Conservation (phyloP, 2,888 invertebrate species). For the Drosophila algonquin region DNA sequence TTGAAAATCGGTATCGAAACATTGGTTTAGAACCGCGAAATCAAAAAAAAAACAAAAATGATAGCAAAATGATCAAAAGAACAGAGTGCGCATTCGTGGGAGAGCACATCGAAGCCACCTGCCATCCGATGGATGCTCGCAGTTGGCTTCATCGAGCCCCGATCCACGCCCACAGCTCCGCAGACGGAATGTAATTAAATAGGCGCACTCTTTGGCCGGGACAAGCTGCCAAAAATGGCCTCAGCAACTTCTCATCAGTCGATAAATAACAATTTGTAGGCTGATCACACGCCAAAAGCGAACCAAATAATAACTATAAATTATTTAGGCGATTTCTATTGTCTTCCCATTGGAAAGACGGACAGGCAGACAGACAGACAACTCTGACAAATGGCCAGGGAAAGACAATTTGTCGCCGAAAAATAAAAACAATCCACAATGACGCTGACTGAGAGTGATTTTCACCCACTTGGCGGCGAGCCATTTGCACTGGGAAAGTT, state of each 20-base stretch:
- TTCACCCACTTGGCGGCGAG: slow-evolving; percentile 34
- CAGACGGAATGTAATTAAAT: slow-evolving; percentile 10
- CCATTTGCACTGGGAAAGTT: slow-evolving; percentile 34
- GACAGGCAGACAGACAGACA: background rate
- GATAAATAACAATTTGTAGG: slow-evolving; percentile 64
- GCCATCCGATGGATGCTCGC: slow-evolving; percentile 30
- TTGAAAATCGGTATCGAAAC: no score
- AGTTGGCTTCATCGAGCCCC: slow-evolving; percentile 27
- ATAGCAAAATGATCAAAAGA: slow-evolving; percentile 8
- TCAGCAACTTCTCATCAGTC: slow-evolving; percentile 59
- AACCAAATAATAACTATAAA: slow-evolving; percentile 63
- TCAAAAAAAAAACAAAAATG: background rate
- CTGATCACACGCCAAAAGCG: slow-evolving; percentile 56
- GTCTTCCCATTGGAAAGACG: slow-evolving; percentile 34
- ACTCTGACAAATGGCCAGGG: slow-evolving; percentile 47
- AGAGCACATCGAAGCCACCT: slow-evolving; percentile 23
- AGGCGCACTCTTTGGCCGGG: slow-evolving; percentile 43
- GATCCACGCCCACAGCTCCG: slow-evolving; percentile 30
- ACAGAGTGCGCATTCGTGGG: slow-evolving; percentile 14
- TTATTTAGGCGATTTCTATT: slow-evolving; percentile 45
- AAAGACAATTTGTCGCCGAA: slow-evolving; percentile 43
- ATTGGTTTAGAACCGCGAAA: background rate
- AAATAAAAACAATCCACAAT: slow-evolving; percentile 27
- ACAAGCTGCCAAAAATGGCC: slow-evolving; percentile 65
- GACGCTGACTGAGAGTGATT: slow-evolving; percentile 35